phyloP scores from a whole-genome alignment of 1,140 invertebrate species.

The Hydropsyche tenuis region DNA sequence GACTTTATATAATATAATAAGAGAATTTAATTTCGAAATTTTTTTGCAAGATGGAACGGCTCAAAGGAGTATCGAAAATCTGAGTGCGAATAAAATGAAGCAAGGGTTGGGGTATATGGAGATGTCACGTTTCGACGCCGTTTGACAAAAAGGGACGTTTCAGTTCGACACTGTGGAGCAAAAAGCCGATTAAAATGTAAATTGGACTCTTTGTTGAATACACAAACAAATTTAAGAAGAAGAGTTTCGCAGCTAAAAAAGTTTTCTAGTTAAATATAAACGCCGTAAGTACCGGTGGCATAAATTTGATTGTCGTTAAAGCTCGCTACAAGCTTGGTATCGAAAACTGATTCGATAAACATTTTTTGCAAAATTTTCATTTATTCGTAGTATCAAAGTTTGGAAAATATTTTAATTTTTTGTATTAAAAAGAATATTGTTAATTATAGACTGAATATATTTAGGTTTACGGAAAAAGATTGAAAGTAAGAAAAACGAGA shows the following conservation, averaged over 20 bases:
- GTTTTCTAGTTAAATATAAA: constrained; percentile 32
- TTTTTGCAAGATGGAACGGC: too few relatives aligned
- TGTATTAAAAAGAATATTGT: too few relatives aligned
- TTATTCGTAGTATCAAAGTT: too few relatives aligned
- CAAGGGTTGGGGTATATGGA: background rate
- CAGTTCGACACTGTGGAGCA: constrained; percentile 8
- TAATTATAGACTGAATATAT: too few relatives aligned
- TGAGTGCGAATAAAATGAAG: background rate
- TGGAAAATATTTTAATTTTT: too few relatives aligned
- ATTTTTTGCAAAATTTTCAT: too few relatives aligned
- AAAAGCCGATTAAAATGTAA: constrained; percentile 34
- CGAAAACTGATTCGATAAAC: too few relatives aligned
- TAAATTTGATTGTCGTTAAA: constrained; percentile 27
- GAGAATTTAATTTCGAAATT: constrained; percentile 10
- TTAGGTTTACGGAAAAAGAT: too few relatives aligned
- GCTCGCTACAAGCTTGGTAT: too few relatives aligned
- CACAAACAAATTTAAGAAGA: constrained; percentile 32
- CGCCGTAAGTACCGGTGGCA: constrained; percentile 8
- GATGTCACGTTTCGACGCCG: background rate
- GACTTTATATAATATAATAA: constrained; percentile 2
- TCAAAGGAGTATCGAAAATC: background rate
- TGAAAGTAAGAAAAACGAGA: too few relatives aligned
- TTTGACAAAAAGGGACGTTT: background rate
- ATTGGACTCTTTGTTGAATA: constrained; percentile 32
- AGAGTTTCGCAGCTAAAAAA: constrained; percentile 22